Evolutionary conservation across 1,140 invertebrate genomes (phyloP).

Genomic region (Drosophila chauvacae): DNA sequence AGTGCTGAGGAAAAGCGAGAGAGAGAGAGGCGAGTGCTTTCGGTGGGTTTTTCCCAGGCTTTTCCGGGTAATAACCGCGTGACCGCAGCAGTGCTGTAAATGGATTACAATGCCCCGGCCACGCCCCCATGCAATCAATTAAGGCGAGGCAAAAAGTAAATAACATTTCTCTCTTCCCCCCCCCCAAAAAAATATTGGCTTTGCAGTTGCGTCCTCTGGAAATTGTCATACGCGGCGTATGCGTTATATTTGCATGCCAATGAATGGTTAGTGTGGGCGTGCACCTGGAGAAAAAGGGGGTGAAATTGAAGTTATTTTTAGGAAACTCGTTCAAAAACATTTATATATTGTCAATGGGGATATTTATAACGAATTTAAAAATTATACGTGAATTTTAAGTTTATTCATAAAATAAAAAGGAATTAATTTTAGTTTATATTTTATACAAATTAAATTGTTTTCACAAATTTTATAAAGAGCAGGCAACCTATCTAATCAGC

Average conservation of each 20-base stretch:
- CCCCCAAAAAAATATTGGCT: background rate
- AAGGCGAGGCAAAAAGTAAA: conserved; percentile 30
- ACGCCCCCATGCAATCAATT: conserved; percentile 40
- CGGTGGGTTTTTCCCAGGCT: background rate
- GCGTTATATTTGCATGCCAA: conserved; percentile 53
- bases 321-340: too few species aligned
- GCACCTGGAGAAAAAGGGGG: background rate
- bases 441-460: too few species aligned
- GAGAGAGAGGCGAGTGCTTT: too few species aligned
- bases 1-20: conserved; percentile 20
- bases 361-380: too few species aligned
- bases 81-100: conserved; percentile 47
- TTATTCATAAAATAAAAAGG: too few species aligned
- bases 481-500: too few species aligned
- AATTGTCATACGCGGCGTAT: conserved; percentile 53
- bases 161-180: conserved; percentile 10
- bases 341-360: too few species aligned
- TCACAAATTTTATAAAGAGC: too few species aligned
- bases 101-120: conserved; percentile 34
- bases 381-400: too few species aligned
- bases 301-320: too few species aligned
- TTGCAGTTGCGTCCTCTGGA: conserved; percentile 14
- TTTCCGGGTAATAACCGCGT: conserved; percentile 7
- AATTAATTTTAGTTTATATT: too few species aligned
- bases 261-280: background rate